Percentiles rank a stretch among this genome's conserved stretches.
phyloP scores from a whole-genome alignment of 2,797 vertebrate genomes.

The Dromococcyx pavoninus region DNA sequence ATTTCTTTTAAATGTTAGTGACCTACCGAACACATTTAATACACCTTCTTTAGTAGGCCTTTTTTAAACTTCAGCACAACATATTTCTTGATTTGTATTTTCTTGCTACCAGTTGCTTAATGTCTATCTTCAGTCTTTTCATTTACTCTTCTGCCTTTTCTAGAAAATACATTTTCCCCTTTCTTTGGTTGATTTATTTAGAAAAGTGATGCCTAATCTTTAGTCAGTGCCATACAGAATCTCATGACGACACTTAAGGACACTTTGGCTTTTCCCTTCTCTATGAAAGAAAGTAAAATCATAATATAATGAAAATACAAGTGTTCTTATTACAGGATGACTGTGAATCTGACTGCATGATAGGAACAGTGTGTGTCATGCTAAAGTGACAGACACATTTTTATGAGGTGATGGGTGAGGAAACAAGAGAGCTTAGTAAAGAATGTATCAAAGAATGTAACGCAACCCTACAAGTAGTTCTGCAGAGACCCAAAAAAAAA shows the following conservation, averaged over 20 bases:
- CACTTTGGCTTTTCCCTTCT: neutral
- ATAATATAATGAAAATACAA: neutral
- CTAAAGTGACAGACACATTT: neutral
- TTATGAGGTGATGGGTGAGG: neutral
- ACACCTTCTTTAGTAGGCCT: neutral
- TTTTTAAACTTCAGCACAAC: neutral
- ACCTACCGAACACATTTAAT: neutral
- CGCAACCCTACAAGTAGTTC: neutral
- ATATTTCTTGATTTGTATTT: neutral
- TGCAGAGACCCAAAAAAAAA: neutral
- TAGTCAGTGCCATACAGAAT: neutral
- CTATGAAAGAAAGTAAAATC: neutral
- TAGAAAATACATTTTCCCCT: neutral
- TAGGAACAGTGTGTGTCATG: neutral
- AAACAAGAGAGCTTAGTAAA: neutral
- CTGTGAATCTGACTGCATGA: neutral
- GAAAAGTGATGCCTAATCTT: neutral
- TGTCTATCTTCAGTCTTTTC: neutral
- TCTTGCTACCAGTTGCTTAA: neutral
- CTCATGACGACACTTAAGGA: neutral
- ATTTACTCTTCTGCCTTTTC: neutral
- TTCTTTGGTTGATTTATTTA: neutral
- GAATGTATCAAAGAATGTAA: neutral
- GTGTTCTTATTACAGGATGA: neutral
- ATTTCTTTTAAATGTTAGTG: neutral